phyloP scores from a whole-genome alignment of 2,888 invertebrate genomes.

The Clostera curtula region DNA sequence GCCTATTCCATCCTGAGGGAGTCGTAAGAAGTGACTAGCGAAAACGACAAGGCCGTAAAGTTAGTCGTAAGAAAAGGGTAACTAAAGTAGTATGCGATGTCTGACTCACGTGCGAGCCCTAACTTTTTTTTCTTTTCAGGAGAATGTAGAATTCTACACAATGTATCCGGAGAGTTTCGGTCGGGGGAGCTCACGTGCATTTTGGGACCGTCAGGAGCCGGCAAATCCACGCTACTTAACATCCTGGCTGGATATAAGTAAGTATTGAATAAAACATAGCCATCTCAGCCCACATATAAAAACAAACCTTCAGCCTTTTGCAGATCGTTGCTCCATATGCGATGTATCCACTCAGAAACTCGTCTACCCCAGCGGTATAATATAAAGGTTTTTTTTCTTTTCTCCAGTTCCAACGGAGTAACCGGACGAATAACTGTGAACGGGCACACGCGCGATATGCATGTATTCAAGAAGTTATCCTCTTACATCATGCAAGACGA shows the following conservation, averaged over 20 bases:
- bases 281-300: too few relatives aligned
- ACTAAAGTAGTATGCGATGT: too few relatives aligned
- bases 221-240: slow-evolving; percentile 84
- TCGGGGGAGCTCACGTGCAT: slow-evolving; percentile 81
- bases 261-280: slow-evolving; percentile 32
- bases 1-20: too few relatives aligned
- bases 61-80: too few relatives aligned
- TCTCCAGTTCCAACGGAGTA: slow-evolving; percentile 73
- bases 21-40: too few relatives aligned
- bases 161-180: slow-evolving; percentile 75
- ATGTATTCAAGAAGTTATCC: slow-evolving; percentile 82
- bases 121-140: slow-evolving; percentile 43
- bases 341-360: too few relatives aligned
- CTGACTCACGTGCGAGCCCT: slow-evolving; percentile 1
- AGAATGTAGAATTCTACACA: slow-evolving; percentile 68
- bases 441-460: slow-evolving; percentile 78
- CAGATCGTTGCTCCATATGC: too few relatives aligned
- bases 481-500: slow-evolving; percentile 90
- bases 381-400: too few relatives aligned
- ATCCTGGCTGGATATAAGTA: slow-evolving; percentile 85
- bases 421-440: slow-evolving; percentile 81
- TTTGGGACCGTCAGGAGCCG: slow-evolving; percentile 86
- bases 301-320: too few relatives aligned
- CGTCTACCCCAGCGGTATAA: too few relatives aligned
- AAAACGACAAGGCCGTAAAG: too few relatives aligned